Evolutionary conservation across 1,140 invertebrate genomes (phyloP).

Genomic region (Drosophila asahinai): DNA sequence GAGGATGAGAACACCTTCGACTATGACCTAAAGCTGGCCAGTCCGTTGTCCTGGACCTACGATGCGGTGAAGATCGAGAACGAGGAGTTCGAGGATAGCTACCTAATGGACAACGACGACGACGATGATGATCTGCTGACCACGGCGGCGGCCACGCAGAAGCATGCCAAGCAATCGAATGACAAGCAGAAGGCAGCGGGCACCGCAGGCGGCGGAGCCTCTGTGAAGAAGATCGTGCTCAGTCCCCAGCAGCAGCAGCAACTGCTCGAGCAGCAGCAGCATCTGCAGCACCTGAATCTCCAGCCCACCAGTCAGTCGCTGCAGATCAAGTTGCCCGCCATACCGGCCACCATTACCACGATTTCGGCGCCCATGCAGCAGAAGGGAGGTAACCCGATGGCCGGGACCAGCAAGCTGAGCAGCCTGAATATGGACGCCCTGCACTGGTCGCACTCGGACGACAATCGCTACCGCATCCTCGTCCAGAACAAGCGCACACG

Average conservation of each 20-base stretch:
- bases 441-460: constrained; percentile 74
- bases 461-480: constrained; percentile 82
- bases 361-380: constrained; percentile 56
- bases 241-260: constrained; percentile 72
- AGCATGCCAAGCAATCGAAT: constrained; percentile 74
- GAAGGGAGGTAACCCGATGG: no score
- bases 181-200: constrained; percentile 41
- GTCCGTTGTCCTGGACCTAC: constrained; percentile 82
- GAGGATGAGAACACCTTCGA: constrained; percentile 77
- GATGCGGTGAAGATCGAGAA: constrained; percentile 83
- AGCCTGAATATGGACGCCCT: constrained; percentile 60
- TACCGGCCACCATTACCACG: constrained; percentile 78
- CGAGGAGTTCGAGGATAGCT: constrained; percentile 79
- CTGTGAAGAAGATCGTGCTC: constrained; percentile 55
- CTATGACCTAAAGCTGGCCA: constrained; percentile 80
- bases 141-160: constrained; percentile 74
- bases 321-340: constrained; percentile 77
- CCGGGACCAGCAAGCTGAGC: constrained; percentile 21
- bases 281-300: constrained; percentile 74
- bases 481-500: constrained; percentile 82
- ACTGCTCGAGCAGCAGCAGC: constrained; percentile 78
- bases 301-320: constrained; percentile 77
- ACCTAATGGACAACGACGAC: constrained; percentile 74
- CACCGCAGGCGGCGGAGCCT: neutral
- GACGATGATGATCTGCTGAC: constrained; percentile 79